phyloP scores from a whole-genome alignment of 2,888 invertebrate genomes.

The Hetaerina titia region DNA sequence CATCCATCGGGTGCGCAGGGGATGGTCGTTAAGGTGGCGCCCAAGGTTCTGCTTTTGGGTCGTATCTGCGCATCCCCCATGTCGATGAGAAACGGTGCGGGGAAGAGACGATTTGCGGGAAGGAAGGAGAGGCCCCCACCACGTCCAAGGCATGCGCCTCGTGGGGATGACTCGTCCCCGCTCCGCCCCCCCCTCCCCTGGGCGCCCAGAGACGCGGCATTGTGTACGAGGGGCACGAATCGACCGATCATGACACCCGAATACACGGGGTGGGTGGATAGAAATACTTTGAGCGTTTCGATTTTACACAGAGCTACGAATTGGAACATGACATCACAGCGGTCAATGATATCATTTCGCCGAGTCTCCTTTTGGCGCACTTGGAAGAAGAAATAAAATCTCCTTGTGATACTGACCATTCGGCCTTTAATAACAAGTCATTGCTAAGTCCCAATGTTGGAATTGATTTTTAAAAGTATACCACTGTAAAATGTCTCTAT shows the following conservation, averaged over 20 bases:
- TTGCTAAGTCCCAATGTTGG: too few species aligned
- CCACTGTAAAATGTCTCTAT: too few species aligned
- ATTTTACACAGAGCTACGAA: not conserved
- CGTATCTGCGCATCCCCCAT: constrained; percentile 57
- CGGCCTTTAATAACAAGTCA: too few species aligned
- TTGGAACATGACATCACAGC: not conserved
- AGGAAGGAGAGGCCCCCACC: not conserved
- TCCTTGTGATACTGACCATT: too few species aligned
- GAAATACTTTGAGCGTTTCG: not conserved
- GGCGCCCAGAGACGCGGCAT: not conserved
- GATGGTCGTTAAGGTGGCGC: constrained; percentile 36
- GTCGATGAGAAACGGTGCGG: constrained; percentile 23
- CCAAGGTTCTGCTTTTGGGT: constrained; percentile 12
- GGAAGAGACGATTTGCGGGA: not conserved
- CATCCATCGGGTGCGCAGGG: constrained; percentile 51
- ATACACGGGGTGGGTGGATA: not conserved
- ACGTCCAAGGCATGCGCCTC: not conserved
- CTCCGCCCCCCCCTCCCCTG: not conserved
- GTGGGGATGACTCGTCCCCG: not conserved
- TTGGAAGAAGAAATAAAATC: too few species aligned
- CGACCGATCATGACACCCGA: not conserved
- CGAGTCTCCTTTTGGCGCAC: too few species aligned
- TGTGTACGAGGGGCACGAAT: not conserved
- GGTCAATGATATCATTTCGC: too few species aligned
- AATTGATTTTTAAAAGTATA: too few species aligned